Evolutionary conservation across 2,797 vertebrate species (phyloP).

Genomic region (Diglossa cyanea): DNA sequence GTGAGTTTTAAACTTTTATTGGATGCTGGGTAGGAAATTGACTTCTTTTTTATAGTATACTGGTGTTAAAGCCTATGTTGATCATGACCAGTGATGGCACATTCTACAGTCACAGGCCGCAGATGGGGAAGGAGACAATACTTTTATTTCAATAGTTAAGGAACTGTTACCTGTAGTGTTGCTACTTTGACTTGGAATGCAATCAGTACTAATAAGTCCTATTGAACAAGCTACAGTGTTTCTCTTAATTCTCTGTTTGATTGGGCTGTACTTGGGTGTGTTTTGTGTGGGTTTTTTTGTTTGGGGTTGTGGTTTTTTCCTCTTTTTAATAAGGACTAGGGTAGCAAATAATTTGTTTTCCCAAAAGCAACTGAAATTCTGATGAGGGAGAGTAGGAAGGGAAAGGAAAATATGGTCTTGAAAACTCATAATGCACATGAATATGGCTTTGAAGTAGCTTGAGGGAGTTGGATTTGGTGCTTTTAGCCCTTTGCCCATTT

Average conservation of each 20-base stretch:
- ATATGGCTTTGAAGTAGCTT: neutral
- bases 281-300: neutral
- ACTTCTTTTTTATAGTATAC: neutral
- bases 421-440: neutral
- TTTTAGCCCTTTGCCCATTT: neutral
- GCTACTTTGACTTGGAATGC: neutral
- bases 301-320: rapidly evolving
- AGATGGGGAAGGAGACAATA: neutral
- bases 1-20: neutral
- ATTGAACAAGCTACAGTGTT: neutral
- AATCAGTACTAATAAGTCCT: neutral
- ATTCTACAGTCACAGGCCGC: neutral
- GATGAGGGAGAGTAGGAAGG: neutral
- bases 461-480: neutral
- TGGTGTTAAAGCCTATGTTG: neutral
- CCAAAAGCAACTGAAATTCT: neutral
- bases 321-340: neutral
- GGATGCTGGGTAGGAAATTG: neutral
- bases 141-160: neutral
- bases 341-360: neutral
- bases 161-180: neutral
- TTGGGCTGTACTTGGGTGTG: neutral
- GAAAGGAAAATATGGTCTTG: neutral
- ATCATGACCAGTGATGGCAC: neutral
- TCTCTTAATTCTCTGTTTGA: neutral